Evolutionary conservation across 35 echinoderm and acorn worm genomes (phyloP).

Genomic region (Ophiothrix spiculata): DNA sequence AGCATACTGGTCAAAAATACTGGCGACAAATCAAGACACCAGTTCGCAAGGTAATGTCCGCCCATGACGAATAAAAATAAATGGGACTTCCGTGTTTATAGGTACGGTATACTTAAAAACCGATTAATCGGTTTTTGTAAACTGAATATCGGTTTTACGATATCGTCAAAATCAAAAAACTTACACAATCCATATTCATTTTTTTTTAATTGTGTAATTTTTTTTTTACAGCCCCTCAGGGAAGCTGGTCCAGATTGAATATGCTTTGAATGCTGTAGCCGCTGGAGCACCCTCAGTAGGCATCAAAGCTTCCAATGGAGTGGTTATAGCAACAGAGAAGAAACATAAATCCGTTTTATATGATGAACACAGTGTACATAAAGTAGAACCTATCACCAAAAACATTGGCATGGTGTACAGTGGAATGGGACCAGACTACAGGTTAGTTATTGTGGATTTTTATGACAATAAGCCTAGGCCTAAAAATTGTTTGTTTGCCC

Average conservation of each 20-base stretch:
- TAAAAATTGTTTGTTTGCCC: no score
- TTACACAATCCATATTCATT: background rate
- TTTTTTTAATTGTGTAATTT: background rate
- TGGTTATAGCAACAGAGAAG: slow-evolving; percentile 99
- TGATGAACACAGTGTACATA: slow-evolving; percentile 95
- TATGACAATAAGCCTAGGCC: no score
- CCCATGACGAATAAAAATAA: no score
- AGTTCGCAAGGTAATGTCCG: no score
- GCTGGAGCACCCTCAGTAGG: slow-evolving; percentile 87
- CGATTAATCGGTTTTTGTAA: no score
- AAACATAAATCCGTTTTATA: slow-evolving; percentile 98
- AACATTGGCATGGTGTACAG: slow-evolving; percentile 99
- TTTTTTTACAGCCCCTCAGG: slow-evolving; percentile 77
- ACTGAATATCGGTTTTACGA: no score
- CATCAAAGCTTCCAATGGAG: slow-evolving; percentile 96
- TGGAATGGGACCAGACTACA: slow-evolving; percentile 99
- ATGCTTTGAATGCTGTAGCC: slow-evolving; percentile 97
- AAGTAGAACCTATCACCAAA: slow-evolving; percentile 94
- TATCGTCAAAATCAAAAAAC: background rate
- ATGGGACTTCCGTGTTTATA: no score
- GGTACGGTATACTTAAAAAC: no score
- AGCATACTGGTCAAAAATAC: no score
- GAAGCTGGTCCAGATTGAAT: slow-evolving; percentile 98
- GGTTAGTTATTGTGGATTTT: no score
- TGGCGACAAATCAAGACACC: no score